Base-by-base conservation (phyloP, 2,888 invertebrate genomes). In the Malacosoma neustria region DNA sequence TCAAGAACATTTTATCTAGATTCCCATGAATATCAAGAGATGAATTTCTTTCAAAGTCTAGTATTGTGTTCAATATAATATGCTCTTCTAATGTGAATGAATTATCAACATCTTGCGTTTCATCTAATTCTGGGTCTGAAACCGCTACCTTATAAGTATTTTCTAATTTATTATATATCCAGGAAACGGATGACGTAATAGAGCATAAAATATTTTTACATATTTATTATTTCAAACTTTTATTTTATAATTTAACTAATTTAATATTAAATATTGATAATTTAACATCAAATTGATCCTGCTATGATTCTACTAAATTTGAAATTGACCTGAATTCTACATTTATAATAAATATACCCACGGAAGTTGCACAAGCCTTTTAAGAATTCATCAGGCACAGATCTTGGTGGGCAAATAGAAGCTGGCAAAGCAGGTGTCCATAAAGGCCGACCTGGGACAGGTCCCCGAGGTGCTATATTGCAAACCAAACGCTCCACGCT, bases 401-500 rank as follows among this genome's bases (percentile, higher is more conserved):
- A 49, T 1, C 74, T 54, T 0, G 61, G 42, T 0, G 79, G 75
- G 29, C 82, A 82, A 0, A 53, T 45, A 0, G 66, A 41, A 3
- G 68, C 63, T 0, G 84, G 72, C 0, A 46, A 43, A 0, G 64
- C 68, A 0, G 65, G 60, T 1, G 43, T 43, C 84, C 84, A 82
- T 9, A 81, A 38, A 0, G 72, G 45, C 0, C 63, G 62, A 2
- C 42, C 41, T 0, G 54, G 41, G 0, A 39, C 13, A 0, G 80
- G 80, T 0, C 82, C 81, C 1, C 61, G 57, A 0, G 84, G 84
- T 0, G 80, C 73, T 29, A 82, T 55, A 56, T 84, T 84, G 48
- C 84, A 84, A 2, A 84, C 84, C 31, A 84, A 44, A 0, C 84
- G 64, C 45, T 76, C 79, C n/a, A 82, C 74, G 13, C 59, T 73